Conservation (phyloP, 2,113 vertebrate genomes). For the Thinocorus orbignyianus region DNA sequence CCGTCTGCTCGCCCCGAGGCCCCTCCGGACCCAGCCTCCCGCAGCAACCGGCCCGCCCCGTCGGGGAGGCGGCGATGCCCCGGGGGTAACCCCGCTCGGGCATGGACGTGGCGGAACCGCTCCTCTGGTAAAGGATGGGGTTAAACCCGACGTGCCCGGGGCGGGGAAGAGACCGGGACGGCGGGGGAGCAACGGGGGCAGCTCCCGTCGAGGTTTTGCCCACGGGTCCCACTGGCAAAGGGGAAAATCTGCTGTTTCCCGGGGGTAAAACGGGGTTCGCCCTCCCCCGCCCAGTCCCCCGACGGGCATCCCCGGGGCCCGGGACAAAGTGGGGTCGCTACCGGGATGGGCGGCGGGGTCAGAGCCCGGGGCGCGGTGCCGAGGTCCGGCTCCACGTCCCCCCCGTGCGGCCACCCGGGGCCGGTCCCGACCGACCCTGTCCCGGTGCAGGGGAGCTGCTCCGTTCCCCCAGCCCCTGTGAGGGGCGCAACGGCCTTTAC, state of each 20-base stretch:
- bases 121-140: not conserved
- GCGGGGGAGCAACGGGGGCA: too few relatives aligned
- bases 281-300: too few relatives aligned
- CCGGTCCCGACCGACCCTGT: not conserved
- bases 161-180: not conserved
- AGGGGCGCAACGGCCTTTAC: not conserved
- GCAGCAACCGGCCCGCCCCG: not conserved
- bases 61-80: not conserved
- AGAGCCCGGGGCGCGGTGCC: not conserved
- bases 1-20: not conserved
- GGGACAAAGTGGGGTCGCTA: not conserved
- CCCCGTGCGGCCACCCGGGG: constrained; percentile 18
- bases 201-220: not conserved
- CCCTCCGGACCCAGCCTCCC: not conserved
- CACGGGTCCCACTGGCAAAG: not conserved
- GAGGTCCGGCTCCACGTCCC: constrained; percentile 30
- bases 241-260: not conserved
- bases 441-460: not conserved
- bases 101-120: not conserved
- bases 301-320: fast-evolving
- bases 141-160: not conserved
- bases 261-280: not conserved
- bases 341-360: not conserved
- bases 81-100: not conserved
- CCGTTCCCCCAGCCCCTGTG: not conserved